A percentile compares a stretch with the other conserved stretches of the same genome.
phyloP scores from a whole-genome alignment of 2,113 vertebrate species.

The Trichechus manatus region DNA sequence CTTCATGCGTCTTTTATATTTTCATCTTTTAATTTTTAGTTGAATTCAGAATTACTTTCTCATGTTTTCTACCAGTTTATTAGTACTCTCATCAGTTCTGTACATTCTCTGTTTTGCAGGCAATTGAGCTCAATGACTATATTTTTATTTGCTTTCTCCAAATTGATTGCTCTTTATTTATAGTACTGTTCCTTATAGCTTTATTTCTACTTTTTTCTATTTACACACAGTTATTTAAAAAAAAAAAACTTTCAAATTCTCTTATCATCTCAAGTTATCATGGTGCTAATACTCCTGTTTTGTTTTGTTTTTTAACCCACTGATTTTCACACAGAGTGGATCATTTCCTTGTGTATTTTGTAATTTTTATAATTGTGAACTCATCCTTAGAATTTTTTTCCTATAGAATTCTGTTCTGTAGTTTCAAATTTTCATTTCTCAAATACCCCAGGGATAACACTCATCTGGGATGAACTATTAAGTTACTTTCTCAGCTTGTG shows the following conservation, averaged over 20 bases:
- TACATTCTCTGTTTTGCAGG: too few species aligned
- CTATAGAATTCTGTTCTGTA: not conserved
- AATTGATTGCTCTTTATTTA: conserved; percentile 1
- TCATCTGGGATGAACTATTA: not conserved
- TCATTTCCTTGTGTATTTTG: not conserved
- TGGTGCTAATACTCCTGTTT: too few species aligned
- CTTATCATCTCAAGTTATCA: not conserved
- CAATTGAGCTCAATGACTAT: not conserved
- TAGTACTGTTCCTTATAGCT: not conserved
- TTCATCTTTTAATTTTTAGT: not conserved
- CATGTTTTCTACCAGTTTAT: too few species aligned
- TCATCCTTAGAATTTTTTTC: not conserved
- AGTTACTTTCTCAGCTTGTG: not conserved
- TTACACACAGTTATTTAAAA: conserved; percentile 8
- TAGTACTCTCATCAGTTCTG: too few species aligned
- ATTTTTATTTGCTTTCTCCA: not conserved
- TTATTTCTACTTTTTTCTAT: not conserved
- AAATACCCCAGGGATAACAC: not conserved
- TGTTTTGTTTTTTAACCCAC: not conserved
- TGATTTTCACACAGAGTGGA: not conserved
- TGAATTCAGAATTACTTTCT: too few species aligned
- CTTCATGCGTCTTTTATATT: not conserved
- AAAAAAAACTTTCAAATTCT: not conserved
- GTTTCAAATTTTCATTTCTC: conserved; percentile 19
- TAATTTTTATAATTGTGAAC: not conserved